These are phyloP conservation scores for Girardia tigrina DNA, from an alignment of 2,888 invertebrate species.

Conservation along the genomic window DNA sequence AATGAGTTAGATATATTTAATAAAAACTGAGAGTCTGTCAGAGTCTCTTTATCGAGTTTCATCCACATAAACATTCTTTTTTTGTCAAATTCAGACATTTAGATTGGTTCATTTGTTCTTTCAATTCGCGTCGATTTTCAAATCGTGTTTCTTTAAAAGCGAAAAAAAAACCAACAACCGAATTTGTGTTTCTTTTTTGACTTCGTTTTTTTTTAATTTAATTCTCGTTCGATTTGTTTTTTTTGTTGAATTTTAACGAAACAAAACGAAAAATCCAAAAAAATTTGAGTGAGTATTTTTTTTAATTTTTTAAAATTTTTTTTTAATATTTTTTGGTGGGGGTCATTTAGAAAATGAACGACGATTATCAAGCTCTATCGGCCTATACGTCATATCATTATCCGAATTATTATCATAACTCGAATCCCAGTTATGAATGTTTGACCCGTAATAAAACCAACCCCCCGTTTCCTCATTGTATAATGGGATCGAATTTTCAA, in stretches of 20 bases:
- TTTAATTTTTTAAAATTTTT: background rate
- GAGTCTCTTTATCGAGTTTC: slow-evolving; percentile 3
- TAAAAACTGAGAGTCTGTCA: slow-evolving; percentile 2
- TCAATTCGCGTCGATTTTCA: background rate
- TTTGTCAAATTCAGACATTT: background rate
- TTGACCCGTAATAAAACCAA: background rate
- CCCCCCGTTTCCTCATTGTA: background rate
- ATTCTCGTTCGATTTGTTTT: too few species aligned
- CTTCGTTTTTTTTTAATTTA: too few species aligned
- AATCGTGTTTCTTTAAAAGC: background rate
- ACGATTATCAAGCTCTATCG: background rate
- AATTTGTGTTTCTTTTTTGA: too few species aligned
- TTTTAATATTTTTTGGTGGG: background rate
- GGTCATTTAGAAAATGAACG: background rate
- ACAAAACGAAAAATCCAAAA: too few species aligned
- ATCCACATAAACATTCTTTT: background rate
- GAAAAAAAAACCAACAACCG: too few species aligned
- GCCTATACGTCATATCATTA: slow-evolving; percentile 13
- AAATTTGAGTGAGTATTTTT: too few species aligned
- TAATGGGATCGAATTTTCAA: slow-evolving; percentile 19
- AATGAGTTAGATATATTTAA: slow-evolving; percentile 16
- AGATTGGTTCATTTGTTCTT: background rate
- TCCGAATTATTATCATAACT: slow-evolving; percentile 5
- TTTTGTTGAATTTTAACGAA: too few species aligned
- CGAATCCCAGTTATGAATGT: background rate